These are phyloP conservation scores for Notothenia coriiceps DNA, from an alignment of 2,113 vertebrate species.

Conservation along the genomic window DNA sequence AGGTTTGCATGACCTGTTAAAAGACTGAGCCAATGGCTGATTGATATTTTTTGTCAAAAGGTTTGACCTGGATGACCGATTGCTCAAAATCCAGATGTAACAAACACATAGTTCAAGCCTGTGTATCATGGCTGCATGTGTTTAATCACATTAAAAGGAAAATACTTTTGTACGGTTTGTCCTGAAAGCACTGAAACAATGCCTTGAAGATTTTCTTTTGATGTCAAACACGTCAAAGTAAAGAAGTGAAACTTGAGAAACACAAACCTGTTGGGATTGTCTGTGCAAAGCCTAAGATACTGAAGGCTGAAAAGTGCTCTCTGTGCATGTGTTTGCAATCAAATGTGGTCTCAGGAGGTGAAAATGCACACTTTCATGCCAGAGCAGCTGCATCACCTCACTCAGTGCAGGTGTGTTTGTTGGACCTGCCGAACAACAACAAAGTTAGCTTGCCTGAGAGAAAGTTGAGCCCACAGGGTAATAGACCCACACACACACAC, in stretches of 20 bases:
- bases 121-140: neutral
- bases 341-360: slow-evolving; percentile 23
- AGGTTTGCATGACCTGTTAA: too few species aligned
- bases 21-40: too few species aligned
- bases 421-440: neutral
- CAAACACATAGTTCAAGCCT: neutral
- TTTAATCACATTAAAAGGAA: neutral
- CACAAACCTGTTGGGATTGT: neutral
- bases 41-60: too few species aligned
- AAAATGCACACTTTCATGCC: slow-evolving; percentile 2
- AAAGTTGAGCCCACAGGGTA: slow-evolving; percentile 14
- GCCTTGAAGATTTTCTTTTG: neutral
- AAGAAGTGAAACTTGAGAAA: neutral
- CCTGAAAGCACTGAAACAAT: neutral
- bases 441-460: slow-evolving; percentile 4
- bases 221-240: neutral
- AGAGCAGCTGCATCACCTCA: slow-evolving; percentile 10
- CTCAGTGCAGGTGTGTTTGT: neutral
- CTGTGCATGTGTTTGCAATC: slow-evolving; percentile 16
- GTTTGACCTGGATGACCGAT: slow-evolving; percentile 3
- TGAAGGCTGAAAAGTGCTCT: neutral
- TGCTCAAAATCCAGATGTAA: neutral
- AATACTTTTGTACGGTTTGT: neutral
- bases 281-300: neutral
- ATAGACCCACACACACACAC: neutral